Conservation (phyloP, 2,797 vertebrate genomes). For the Remorina albescens region DNA sequence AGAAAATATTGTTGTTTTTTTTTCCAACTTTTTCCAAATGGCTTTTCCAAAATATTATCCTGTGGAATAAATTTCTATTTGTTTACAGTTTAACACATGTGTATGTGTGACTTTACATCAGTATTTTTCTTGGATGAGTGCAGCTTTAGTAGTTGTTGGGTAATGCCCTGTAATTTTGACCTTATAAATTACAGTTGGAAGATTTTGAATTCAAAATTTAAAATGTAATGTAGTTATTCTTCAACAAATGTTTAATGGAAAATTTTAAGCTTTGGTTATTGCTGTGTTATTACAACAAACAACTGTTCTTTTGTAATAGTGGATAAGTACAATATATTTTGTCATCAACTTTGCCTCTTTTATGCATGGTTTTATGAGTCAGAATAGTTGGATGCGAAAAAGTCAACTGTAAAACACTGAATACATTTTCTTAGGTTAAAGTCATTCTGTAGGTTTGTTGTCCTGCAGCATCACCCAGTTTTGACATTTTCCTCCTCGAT, state of each 20-base stretch:
- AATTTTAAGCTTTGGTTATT: no score
- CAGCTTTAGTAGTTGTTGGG: background rate
- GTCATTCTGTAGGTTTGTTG: no score
- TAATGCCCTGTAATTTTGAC: background rate
- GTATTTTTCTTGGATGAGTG: background rate
- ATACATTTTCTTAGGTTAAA: no score
- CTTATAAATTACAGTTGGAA: background rate
- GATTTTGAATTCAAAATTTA: background rate
- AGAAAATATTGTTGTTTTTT: slow-evolving; percentile 69
- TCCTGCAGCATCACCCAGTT: no score
- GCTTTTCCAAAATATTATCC: slow-evolving; percentile 52
- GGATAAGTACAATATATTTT: no score
- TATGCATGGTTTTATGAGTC: no score
- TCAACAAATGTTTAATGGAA: background rate
- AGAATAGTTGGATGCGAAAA: no score
- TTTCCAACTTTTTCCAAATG: slow-evolving; percentile 35
- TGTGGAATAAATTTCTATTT: slow-evolving; percentile 64
- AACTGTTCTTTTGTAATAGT: no score
- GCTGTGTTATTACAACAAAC: background rate
- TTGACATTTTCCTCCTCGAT: no score
- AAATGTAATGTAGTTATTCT: background rate
- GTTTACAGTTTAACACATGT: slow-evolving; percentile 23
- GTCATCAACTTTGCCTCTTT: no score
- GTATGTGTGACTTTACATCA: background rate
- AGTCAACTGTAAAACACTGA: no score